Base-by-base conservation (phyloP, 2,888 invertebrate species). In the Eupithecia subfuscata region DNA sequence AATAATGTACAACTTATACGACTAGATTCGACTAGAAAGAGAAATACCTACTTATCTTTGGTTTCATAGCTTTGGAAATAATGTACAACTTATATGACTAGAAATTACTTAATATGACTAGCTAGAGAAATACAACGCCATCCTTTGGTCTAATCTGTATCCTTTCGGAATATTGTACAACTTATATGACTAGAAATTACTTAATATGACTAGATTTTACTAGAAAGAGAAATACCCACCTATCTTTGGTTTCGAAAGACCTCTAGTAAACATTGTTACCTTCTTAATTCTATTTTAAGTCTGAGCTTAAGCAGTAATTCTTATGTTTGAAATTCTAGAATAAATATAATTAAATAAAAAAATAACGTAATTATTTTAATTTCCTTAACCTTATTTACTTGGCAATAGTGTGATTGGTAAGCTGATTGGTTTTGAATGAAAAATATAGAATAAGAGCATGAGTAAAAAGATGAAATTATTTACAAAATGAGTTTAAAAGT, bases 401-500 rank as follows among this genome's bases (percentile, higher is more conserved):
- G 76, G 76, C 76, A 76, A 73, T 76, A 69, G 18, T 69, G 70
- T 64, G 69, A 71, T 74, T 65, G 76, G 76, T 76, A 68, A 76
- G 73, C 73, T 71, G 69, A 74, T 64, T 76, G 74, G 69, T 74
- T 74, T 69, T 22, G 4, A 34, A 18, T 2, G n/a, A 18, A 2
- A 30, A 30, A 3, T 30, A 30, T 30, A 30, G 30, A 30, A 0
- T 4, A 22, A 67, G 0, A 67, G 1, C 7, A 40, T n/a, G 40
- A n/a, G 0, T n/a, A n/a, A 40, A 18, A 34, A 2, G 37, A 65
- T n/a, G 1, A 37, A 64, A 2, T 11, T 1, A 9, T 3, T 12
- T 9, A 56, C 22, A 12, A 12, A 52, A 9, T 52, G 22, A 22
- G 12, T 12, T 56, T 11, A 12, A 22, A 5, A 22, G 52, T 22